Evolutionary conservation across 2,888 invertebrate genomes (phyloP), one percentile per base, ranked within the genome.

Genomic region (Athripsodes cinereus): DNA sequence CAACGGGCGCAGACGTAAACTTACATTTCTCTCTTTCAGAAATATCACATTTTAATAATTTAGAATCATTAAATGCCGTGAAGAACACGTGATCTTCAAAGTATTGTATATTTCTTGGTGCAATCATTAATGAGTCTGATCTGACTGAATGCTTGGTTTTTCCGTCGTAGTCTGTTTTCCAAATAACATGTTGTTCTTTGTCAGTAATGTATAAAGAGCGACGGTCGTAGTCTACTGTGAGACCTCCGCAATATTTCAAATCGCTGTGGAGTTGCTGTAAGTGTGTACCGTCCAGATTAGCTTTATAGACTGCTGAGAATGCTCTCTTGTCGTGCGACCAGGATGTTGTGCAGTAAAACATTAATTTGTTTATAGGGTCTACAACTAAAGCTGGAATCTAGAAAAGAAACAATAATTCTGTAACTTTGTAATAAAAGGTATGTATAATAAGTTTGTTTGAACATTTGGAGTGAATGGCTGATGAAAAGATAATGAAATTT

Each of bases 61-160:
- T 76, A 48, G 79, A 80, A 1, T 79, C 71, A 51, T 79, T 78
- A 1, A 76, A 74, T 2, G 76, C 79, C 0, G 85, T 71, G 78
- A 88, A 91, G 71, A 88, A 94, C 1, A 93, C 73, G 63, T 85
- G 77, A 69, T 90, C 87, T 69, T 91, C 91, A 69, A 86, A 88
- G 47, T 92, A 75, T 3, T 81, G 82, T 20, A 93, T 70, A 0
- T 84, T 84, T 47, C 82, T 79, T 0, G 91, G 87, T 34, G 81
- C 77, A 53, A 73, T 69, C 0, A 82, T 69, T 1, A 79, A 70
- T 0, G 60, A 74, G 73, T 11, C 71, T 70, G 35, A 72, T 70
- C 63, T 69, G 73, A 20, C 81, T 75, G 67, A 69, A 65, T 2
- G 67, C 13, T n/a, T 40, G 5, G 13, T 40, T 13, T 40, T 67